Evolutionary conservation across 2,113 vertebrate genomes (phyloP).

Genomic region (Caranx ignobilis): DNA sequence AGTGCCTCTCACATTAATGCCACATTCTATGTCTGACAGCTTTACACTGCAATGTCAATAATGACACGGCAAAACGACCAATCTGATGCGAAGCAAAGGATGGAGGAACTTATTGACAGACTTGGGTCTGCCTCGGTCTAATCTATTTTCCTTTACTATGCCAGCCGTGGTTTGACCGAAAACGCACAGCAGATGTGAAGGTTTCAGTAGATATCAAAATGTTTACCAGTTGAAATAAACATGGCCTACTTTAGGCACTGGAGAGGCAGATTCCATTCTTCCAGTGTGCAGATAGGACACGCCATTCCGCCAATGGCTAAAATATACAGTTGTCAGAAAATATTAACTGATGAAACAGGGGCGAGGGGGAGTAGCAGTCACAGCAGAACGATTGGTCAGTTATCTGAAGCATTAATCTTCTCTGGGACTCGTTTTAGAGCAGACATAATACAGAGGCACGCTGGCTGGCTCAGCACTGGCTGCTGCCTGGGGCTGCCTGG

Average conservation of each 20-base stretch:
- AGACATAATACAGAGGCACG: slow-evolving; percentile 83
- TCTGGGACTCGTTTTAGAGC: slow-evolving; percentile 75
- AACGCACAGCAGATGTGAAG: slow-evolving; percentile 85
- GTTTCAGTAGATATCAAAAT: slow-evolving; percentile 87
- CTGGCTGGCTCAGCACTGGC: slow-evolving; percentile 52
- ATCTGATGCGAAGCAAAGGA: slow-evolving; percentile 61
- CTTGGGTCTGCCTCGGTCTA: slow-evolving; percentile 54
- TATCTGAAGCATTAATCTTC: slow-evolving; percentile 86
- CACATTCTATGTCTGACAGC: slow-evolving; percentile 65
- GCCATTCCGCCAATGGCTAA: slow-evolving; percentile 83
- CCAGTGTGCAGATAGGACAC: slow-evolving; percentile 77
- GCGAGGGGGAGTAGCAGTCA: slow-evolving; percentile 73
- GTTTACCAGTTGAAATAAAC: slow-evolving; percentile 86
- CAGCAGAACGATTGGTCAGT: slow-evolving; percentile 79
- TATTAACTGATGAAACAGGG: slow-evolving; percentile 84
- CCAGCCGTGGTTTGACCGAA: slow-evolving; percentile 79
- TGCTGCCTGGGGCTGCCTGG: slow-evolving; percentile 56
- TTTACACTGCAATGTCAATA: slow-evolving; percentile 74
- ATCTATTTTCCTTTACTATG: slow-evolving; percentile 72
- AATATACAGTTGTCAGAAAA: slow-evolving; percentile 87
- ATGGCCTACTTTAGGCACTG: slow-evolving; percentile 81
- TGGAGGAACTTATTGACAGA: slow-evolving; percentile 76
- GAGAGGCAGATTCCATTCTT: slow-evolving; percentile 81
- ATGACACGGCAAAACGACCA: slow-evolving; percentile 50
- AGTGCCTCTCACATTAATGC: slow-evolving; percentile 69